phyloP scores from a whole-genome alignment of 2,888 invertebrate species.

The Ptychoptera albimana region DNA sequence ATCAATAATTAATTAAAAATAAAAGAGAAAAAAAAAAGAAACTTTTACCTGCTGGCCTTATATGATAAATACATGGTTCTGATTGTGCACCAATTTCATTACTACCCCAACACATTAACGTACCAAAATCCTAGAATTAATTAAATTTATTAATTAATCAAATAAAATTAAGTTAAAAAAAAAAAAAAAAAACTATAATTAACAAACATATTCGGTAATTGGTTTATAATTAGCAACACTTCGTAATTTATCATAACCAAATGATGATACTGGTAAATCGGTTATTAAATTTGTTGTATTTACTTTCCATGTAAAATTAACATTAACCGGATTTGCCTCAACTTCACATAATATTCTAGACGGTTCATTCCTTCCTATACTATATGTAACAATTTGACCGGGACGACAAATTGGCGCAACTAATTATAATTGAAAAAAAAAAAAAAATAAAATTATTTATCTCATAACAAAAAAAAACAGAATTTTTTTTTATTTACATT shows the following conservation, averaged over 20 bases:
- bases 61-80: constrained; percentile 56
- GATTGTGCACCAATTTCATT: constrained; percentile 57
- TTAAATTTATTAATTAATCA: not conserved
- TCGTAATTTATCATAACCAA: constrained; percentile 42
- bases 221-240: constrained; percentile 55
- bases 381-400: constrained; percentile 50
- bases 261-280: constrained; percentile 46
- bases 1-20: not conserved
- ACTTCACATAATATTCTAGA: constrained; percentile 54
- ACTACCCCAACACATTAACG: constrained; percentile 54
- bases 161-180: no score
- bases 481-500: constrained; percentile 47
- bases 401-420: constrained; percentile 56
- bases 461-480: not conserved
- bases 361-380: constrained; percentile 54
- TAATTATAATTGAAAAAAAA: constrained; percentile 20
- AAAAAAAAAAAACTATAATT: no score
- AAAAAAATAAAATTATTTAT: not conserved
- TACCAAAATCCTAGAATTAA: constrained; percentile 44
- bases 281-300: constrained; percentile 52
- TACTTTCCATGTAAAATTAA: constrained; percentile 58
- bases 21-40: not conserved
- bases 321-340: constrained; percentile 55
- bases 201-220: constrained; percentile 39
- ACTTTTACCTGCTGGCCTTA: constrained; percentile 59